Conservation (phyloP, 1,140 invertebrate genomes). For the Leptoteleia sp. region DNA sequence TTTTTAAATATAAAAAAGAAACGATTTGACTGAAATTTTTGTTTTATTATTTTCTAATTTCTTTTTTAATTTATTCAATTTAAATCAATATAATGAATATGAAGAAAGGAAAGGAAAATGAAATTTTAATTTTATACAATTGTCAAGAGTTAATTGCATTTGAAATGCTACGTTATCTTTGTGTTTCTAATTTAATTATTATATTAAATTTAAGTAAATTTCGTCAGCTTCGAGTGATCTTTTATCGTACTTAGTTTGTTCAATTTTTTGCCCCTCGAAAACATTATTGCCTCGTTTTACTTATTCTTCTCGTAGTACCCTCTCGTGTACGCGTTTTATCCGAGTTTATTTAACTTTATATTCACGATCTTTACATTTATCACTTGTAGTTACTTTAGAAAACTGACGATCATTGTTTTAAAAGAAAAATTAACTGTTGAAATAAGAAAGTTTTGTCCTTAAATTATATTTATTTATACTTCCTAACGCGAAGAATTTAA, state of each 20-base stretch:
- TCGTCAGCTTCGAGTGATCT: slow-evolving; percentile 24
- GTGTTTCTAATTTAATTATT: neutral
- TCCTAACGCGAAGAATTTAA: no score
- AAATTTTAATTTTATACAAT: no score
- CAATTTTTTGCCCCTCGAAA: neutral
- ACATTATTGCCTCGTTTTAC: neutral
- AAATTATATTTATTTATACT: no score
- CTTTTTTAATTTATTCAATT: no score
- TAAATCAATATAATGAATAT: no score
- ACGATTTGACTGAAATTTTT: no score
- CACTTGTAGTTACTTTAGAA: slow-evolving; percentile 1
- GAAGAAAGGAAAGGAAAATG: no score
- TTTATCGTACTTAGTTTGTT: slow-evolving; percentile 1
- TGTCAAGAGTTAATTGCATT: neutral
- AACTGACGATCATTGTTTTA: slow-evolving; percentile 4
- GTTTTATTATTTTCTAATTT: no score
- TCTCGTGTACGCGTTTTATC: neutral
- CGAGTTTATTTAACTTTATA: neutral
- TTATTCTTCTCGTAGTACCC: neutral
- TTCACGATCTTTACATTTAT: neutral
- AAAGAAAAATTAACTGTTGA: slow-evolving; percentile 1
- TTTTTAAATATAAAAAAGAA: no score
- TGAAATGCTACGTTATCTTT: neutral
- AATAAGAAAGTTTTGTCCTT: neutral
- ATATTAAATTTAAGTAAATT: slow-evolving; percentile 11